phyloP scores from a whole-genome alignment of 1,140 invertebrate genomes.

The Venturia canescens region DNA sequence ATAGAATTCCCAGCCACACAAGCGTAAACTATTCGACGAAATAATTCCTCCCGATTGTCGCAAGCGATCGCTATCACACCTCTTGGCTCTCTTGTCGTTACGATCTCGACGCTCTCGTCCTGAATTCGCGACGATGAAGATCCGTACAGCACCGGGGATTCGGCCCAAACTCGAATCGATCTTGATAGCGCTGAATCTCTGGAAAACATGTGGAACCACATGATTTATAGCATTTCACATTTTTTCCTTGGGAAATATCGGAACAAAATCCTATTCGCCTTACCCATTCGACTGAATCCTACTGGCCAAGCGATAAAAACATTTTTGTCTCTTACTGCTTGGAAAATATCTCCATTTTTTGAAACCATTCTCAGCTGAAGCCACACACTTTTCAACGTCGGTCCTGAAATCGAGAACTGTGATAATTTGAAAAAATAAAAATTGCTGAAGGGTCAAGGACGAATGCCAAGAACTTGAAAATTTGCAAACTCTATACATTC shows the following conservation, averaged over 20 bases:
- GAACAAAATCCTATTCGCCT: background rate
- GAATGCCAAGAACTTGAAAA: too few relatives aligned
- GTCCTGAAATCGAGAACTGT: conserved; percentile 43
- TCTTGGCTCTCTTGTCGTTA: conserved; percentile 44
- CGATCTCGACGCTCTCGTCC: conserved; percentile 44
- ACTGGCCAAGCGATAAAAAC: conserved; percentile 43
- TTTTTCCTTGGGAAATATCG: background rate
- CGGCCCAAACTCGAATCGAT: conserved; percentile 31
- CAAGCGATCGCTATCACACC: conserved; percentile 44
- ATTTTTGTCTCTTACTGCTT: conserved; percentile 38
- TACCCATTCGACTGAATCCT: conserved; percentile 45
- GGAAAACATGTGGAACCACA: background rate
- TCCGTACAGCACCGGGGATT: conserved; percentile 40
- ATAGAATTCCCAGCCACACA: conserved; percentile 48
- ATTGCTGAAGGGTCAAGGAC: too few relatives aligned
- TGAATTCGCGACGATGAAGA: conserved; percentile 42
- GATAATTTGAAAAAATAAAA: too few relatives aligned
- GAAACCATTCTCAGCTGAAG: conserved; percentile 39
- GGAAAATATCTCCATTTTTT: conserved; percentile 40
- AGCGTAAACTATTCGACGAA: conserved; percentile 41
- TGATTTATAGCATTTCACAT: background rate
- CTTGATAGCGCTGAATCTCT: conserved; percentile 40
- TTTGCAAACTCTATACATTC: too few relatives aligned
- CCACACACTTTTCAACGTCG: conserved; percentile 46
- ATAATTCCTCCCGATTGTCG: conserved; percentile 33